A percentile compares a stretch with the other conserved stretches of the same genome.
These are phyloP conservation scores for Turritopsis rubra DNA, from an alignment of 30 jellyfish, hydroid and myxozoan species.

Conservation along the genomic window DNA sequence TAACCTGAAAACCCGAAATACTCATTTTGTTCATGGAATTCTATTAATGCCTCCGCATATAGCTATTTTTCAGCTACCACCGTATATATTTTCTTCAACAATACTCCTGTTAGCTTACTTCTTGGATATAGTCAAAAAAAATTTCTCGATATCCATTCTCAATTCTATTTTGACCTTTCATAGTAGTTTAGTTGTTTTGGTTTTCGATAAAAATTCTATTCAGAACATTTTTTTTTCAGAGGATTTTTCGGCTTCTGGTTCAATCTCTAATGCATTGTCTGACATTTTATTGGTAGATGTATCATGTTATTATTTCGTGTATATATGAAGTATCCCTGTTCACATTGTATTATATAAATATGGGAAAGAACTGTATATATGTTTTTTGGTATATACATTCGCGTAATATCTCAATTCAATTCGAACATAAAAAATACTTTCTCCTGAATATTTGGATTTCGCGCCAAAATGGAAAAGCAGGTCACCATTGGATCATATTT, in stretches of 20 bases:
- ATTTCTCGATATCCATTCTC: no score
- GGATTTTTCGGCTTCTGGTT: neutral
- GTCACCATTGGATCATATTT: neutral
- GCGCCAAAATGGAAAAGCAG: no score
- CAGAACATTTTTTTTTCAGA: neutral
- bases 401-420: neutral
- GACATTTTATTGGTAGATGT: neutral
- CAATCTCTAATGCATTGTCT: neutral
- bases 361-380: neutral
- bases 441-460: no score
- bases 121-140: no score
- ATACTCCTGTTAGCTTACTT: no score
- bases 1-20: neutral
- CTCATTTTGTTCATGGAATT: neutral
- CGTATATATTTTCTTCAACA: neutral
- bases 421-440: neutral
- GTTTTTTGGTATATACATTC: neutral
- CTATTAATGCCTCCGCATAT: no score
- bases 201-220: neutral
- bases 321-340: neutral
- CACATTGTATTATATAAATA: neutral
- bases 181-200: no score
- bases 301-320: neutral
- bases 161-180: no score
- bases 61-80: neutral